These are phyloP conservation scores for Ridgeia piscesae DNA, from an alignment of 1,140 invertebrate genomes.

Conservation along the genomic window DNA sequence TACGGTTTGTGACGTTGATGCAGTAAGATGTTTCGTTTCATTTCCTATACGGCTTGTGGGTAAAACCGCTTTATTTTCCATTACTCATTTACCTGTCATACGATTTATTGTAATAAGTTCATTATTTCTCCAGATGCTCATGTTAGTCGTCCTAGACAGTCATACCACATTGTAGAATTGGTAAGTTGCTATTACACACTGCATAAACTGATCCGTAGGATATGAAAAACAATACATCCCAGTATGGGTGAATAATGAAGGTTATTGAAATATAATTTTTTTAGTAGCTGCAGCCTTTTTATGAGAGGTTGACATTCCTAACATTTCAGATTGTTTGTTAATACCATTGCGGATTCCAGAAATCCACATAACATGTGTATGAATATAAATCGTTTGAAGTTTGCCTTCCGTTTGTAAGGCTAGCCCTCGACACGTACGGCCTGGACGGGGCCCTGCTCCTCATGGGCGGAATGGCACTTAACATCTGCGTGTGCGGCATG, in stretches of 20 bases:
- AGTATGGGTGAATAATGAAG: neutral
- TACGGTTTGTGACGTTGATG: neutral
- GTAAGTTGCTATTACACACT: neutral
- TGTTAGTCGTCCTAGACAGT: too few species aligned
- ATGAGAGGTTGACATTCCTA: too few species aligned
- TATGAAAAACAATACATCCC: neutral
- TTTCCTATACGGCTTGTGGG: neutral
- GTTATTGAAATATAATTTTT: neutral
- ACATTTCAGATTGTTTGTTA: too few species aligned
- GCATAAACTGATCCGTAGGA: neutral
- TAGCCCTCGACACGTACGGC: conserved; percentile 42
- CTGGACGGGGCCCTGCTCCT: conserved; percentile 71
- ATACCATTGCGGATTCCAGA: too few species aligned
- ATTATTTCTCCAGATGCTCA: too few species aligned
- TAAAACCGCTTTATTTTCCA: too few species aligned
- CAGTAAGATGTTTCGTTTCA: neutral
- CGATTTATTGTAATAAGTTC: too few species aligned
- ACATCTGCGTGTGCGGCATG: conserved; percentile 75
- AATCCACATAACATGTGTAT: too few species aligned
- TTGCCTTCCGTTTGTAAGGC: neutral
- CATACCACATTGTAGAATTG: neutral
- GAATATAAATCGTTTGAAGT: neutral
- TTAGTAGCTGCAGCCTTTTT: neutral
- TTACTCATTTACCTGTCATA: too few species aligned
- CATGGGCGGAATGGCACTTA: conserved; percentile 75